Evolutionary conservation across 1,140 invertebrate genomes (phyloP), one percentile per base, ranked within the genome.

Genomic region (Lucilia cuprina): DNA sequence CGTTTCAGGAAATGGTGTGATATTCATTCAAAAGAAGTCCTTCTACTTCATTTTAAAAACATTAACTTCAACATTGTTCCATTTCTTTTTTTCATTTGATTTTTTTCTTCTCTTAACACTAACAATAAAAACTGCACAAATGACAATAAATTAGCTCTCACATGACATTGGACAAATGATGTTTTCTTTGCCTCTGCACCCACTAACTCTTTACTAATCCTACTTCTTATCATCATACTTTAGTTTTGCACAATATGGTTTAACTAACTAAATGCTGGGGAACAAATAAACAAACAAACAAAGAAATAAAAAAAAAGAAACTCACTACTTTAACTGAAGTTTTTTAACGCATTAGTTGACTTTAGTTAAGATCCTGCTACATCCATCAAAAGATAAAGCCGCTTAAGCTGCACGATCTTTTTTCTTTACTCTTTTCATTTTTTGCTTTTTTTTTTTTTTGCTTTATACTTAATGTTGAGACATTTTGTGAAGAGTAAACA

Each of bases 351-450:
- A 80, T 80, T 80, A 49, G n/a, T 70, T 70, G 65, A 70, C n/a
- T 47, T 80, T 21, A 78, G 75, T 47, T 47, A 80, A 80, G 77
- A 80, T 80, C 77, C 77, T 80, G 77, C 13, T 50, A 49, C 77
- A 80, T 80, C 77, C 77, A 80, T 80, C 77, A 80, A 80, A 80
- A 80, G 77, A 80, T 80, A 80, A 80, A 25, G 77, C 77, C 77
- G 77, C 77, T 50, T 25, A 78, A 34, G 75, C n/a, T 47, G 75
- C 75, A 78, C 75, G 34, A 78, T 78, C 34, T 47, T 78, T 34
- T 47, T 78, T n/a, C n/a, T n/a, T 35, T 41, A 70, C 34, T 19
- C 75, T 41, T 75, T 75, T 75, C 3, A 2, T 47, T 78, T 5
- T n/a, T n/a, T n/a, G n/a, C n/a, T n/a, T n/a, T 78, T 19, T 75